Evolutionary conservation across 2,113 vertebrate genomes (phyloP), one percentile per base, ranked within the genome.

Genomic region (Stigmatopora nigra): DNA sequence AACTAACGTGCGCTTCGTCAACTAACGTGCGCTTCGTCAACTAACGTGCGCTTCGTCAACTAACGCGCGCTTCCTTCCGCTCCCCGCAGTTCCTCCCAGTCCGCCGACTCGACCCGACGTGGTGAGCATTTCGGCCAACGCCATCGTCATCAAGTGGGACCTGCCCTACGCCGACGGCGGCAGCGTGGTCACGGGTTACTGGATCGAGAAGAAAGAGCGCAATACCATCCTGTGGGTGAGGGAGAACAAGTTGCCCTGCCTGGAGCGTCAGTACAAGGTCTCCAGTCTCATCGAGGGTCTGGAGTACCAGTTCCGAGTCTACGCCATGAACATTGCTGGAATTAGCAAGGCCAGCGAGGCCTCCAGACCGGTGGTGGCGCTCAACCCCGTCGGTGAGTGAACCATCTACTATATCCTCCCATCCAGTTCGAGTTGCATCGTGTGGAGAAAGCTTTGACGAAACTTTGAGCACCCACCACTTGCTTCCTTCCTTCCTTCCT

Each of bases 201-300:
- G 95, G 97, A 95, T 99, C 76, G 97, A 99, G 86, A 99, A 95
- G 89, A 99, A 99, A 78, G 97, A 99, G 80, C 93, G 96, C 19
- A 98, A 99, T 81, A 98, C 95, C 1, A 99, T 99, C 68, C 89
- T 99, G 63, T 99, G 97, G 97, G 93, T 95, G 79, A 93, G 97
- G 69, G 97, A 99, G 86, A 98, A 99, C 89, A 99, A 98, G 86
- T 86, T 93, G 38, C 95, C 94, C 7, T 98, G 94, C 77, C 85
- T 91, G 76, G 96, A 99, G 22, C 94, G 93, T 70, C 89, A 93
- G 66, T 98, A 94, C 86, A 98, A 98, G 87, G 88, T 96, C 62
- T 93, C 86, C 0, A 92, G 84, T 69, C 82, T 98, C 72, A 94
- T 98, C 5, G 94, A 98, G 89, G 97, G 97, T 19, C 89, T 99